Evolutionary conservation across 2,113 vertebrate genomes (phyloP), one percentile per base, ranked within the genome.

Genomic region (Bubo blakistoni): DNA sequence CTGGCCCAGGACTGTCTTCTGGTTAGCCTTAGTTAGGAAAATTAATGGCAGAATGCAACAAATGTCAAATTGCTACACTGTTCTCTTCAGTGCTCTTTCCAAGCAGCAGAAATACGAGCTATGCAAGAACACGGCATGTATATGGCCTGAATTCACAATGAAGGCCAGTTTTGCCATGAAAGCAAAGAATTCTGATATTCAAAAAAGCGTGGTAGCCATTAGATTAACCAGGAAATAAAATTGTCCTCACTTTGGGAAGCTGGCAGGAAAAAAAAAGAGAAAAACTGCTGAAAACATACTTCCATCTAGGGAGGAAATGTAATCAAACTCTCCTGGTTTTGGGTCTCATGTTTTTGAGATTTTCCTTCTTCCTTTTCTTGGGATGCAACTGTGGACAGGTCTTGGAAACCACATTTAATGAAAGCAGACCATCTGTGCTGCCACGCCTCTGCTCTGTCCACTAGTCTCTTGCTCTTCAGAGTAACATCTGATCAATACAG

Each of bases 21-120:
- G 81, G 34, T 80, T 44, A 88, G 88, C 55, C 83, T 81, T 92
- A 87, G 95, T 96, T 96, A 96, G 95, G 90, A 95, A 97, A 97
- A 97, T 94, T 88, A 96, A 95, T 93, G 88, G 81, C 67, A 93
- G 63, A 70, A 54, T 7, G 15, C 89, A 96, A 97, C 88, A 96
- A 91, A 97, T 78, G 92, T 90, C 81, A 80, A 96, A 97, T 84
- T 84, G 86, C 82, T 88, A 67, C 51, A 34, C 85, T 92, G 88
- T 59, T 97, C 94, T 95, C 65, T 78, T 84, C 69, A 57, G 42
- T 36, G 96, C 47, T 95, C 90, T 81, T 93, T 92, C 57, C 62
- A 54, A 92, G 92, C 88, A 96, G 83, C 62, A 94, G 77, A 49
- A 97, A 78, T 7, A 27, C 2, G 1, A 87, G 46, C 94, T 96